Base-by-base conservation (phyloP, 2,888 invertebrate species). In the Tetragonula carbonaria region DNA sequence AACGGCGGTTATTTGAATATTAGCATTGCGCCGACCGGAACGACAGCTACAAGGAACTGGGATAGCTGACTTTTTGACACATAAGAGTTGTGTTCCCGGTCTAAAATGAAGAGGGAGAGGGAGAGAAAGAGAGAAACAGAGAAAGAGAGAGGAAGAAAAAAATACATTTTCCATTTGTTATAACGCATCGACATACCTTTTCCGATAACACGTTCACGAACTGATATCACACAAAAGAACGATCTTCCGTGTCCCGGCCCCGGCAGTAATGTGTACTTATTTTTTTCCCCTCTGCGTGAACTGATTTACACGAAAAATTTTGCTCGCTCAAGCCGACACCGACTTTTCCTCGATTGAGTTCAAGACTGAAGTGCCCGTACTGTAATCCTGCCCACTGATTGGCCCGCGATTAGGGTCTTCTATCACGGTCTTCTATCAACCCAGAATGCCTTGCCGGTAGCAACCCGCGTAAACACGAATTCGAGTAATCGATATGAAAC, bases 371-470 rank as follows among this genome's bases (percentile, higher is more conserved):
- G 92, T 91, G 91, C 91, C 91, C 89, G 91, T 89, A 77, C 87
- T 81, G 85, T 82, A 73, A 88, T 87, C 85, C 87, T 89, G 88
- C 85, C n/a, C 75, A 81, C 82, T 87, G 88, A 95, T 95, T 95
- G 95, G 95, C 87, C 80, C 86, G 77, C 62, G 82, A 78, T 89
- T 91, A 94, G 94, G 94, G 94, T 95, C 95, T 95, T 95, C 95
- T 95, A 93, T 92, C 95, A 94, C 94, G 91, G 94, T 93, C 95
- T 94, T 95, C 95, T 95, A 94, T 94, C 94, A 90, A 80, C 91
- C 94, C 94, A 90, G 85, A 90, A 92, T 94, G 93, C 94, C 86
- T 85, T 90, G 93, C 93, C 89, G 82, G 87, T 87, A 84, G 80
- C 82, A 88, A 89, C 90, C 87, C 92, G 91, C 92, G 92, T 80